These are phyloP conservation scores for Caenorhabditis briggsae DNA, from an alignment of 1,140 invertebrate genomes.

Conservation along the genomic window DNA sequence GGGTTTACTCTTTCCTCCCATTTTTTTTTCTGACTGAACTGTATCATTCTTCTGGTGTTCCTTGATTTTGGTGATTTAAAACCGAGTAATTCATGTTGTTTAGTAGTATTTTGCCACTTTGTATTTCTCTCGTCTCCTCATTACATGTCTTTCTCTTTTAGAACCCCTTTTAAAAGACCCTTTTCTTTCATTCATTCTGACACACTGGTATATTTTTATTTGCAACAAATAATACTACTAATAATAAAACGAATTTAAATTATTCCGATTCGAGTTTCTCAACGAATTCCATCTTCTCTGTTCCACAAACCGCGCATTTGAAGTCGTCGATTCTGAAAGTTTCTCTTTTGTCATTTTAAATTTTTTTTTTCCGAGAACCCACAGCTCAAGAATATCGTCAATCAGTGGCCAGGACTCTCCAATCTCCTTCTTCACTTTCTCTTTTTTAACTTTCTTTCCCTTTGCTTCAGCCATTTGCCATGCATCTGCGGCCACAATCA, in stretches of 20 bases:
- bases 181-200: neutral
- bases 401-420: conserved; percentile 11
- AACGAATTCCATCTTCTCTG: neutral
- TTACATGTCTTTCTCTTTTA: conserved; percentile 25
- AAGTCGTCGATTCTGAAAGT: conserved; percentile 20
- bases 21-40: neutral
- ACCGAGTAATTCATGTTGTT: neutral
- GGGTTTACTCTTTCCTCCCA: neutral
- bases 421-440: conserved; percentile 39
- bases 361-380: neutral
- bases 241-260: neutral
- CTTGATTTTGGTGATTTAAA: conserved; percentile 5
- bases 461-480: conserved; percentile 49
- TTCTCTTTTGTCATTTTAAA: neutral
- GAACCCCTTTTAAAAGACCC: neutral
- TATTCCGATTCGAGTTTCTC: neutral
- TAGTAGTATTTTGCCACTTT: conserved; percentile 33
- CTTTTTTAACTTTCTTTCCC: neutral
- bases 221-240: neutral
- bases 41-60: neutral
- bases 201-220: conserved; percentile 12
- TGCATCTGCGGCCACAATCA: conserved; percentile 30
- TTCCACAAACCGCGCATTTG: neutral
- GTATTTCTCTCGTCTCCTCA: neutral
- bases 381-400: neutral